Evolutionary conservation across 35 echinoderm and acorn worm species (phyloP).

Genomic region (Patiria miniata): DNA sequence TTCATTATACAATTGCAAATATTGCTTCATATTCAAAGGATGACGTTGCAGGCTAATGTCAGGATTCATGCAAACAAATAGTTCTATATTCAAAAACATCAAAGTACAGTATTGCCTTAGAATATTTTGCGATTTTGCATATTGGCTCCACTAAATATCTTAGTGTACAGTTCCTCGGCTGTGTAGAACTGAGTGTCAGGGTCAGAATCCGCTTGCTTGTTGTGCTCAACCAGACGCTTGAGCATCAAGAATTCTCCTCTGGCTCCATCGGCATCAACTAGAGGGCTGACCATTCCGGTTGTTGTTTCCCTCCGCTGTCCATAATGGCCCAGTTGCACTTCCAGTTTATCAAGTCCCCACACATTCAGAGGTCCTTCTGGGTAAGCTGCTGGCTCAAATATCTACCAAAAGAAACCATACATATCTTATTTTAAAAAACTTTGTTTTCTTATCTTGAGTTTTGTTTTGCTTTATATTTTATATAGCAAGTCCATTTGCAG

Average conservation of each 20-base stretch:
- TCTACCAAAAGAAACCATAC: not conserved
- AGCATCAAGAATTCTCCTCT: not conserved
- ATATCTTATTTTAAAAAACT: not conserved
- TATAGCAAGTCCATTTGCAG: not conserved
- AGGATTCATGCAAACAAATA: no score
- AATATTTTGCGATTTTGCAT: not conserved
- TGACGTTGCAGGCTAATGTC: no score
- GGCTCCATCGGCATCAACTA: not conserved
- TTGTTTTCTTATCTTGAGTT: not conserved
- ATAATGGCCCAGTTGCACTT: not conserved
- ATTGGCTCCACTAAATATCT: not conserved
- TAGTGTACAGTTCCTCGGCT: not conserved
- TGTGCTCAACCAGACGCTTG: not conserved
- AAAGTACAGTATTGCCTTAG: not conserved
- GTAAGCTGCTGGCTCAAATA: conserved; percentile 2
- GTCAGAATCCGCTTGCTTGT: not conserved
- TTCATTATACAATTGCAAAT: no score
- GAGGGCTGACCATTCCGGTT: not conserved
- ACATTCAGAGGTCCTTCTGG: not conserved
- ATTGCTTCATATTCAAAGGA: no score
- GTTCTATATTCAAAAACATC: no score
- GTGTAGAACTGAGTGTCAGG: not conserved
- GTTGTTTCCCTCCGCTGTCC: not conserved
- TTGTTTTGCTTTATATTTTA: not conserved
- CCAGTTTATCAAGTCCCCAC: not conserved